Conservation (phyloP, 2,888 invertebrate genomes). For the Drosophila algonquin region DNA sequence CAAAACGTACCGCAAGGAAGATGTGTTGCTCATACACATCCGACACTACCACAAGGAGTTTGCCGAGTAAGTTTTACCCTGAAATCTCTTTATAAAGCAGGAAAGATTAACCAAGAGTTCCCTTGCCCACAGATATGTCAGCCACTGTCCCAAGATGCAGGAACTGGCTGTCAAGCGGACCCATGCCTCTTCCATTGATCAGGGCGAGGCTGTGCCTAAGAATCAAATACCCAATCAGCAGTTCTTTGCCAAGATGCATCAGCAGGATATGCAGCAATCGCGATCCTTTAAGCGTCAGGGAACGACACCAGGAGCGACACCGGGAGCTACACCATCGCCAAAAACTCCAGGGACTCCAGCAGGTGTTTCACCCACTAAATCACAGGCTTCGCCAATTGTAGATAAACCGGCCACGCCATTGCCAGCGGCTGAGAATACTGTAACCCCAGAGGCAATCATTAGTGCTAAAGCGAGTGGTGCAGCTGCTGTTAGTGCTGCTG, state of each 20-base stretch:
- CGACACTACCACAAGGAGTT: constrained; percentile 96
- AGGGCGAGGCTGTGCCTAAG: constrained; percentile 84
- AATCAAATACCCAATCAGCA: constrained; percentile 84
- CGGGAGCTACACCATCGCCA: constrained; percentile 38
- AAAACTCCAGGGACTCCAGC: background rate
- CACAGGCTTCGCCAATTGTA: constrained; percentile 15
- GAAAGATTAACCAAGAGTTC: background rate
- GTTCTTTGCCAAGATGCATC: constrained; percentile 84
- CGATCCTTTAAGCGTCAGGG: constrained; percentile 65
- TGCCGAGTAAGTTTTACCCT: constrained; percentile 85
- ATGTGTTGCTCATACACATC: constrained; percentile 95
- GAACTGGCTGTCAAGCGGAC: constrained; percentile 92
- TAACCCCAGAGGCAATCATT: background rate
- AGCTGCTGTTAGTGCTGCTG: background rate
- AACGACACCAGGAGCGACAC: constrained; percentile 20
- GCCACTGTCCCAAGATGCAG: constrained; percentile 92
- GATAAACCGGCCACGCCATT: constrained; percentile 23
- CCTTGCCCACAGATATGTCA: constrained; percentile 84
- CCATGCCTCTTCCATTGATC: constrained; percentile 86
- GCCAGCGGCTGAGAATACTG: constrained; percentile 5
- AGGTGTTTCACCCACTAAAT: constrained; percentile 39
- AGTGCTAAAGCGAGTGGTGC: background rate
- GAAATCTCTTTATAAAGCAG: background rate
- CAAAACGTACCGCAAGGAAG: constrained; percentile 96
- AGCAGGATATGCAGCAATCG: constrained; percentile 82